A percentile compares a stretch with the other conserved stretches of the same genome.
These are phyloP conservation scores for Stenoptilia bipunctidactyla DNA, from an alignment of 2,888 invertebrate genomes.

Conservation along the genomic window DNA sequence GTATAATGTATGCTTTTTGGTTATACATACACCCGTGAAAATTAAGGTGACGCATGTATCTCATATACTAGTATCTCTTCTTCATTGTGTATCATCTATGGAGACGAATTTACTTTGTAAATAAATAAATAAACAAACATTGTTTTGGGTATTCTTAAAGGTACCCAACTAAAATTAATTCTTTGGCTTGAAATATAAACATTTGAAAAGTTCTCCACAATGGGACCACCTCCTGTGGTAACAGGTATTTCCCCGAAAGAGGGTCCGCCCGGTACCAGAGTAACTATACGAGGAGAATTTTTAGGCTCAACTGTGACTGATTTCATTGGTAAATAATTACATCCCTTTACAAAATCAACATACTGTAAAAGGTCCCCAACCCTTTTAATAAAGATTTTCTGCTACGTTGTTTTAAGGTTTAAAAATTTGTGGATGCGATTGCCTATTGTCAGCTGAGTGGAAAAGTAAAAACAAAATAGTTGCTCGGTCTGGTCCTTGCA, in stretches of 20 bases:
- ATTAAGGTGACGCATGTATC: too few species aligned
- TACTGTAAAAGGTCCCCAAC: background rate
- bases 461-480: conserved; percentile 97
- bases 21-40: too few species aligned
- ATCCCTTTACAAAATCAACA: background rate
- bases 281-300: conserved; percentile 96
- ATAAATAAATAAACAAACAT: too few species aligned
- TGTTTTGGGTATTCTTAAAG: too few species aligned
- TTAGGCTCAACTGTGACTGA: conserved; percentile 89
- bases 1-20: too few species aligned
- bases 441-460: conserved; percentile 96
- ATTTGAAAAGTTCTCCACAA: too few species aligned
- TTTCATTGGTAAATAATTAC: conserved; percentile 76
- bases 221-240: conserved; percentile 88
- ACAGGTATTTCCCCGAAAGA: conserved; percentile 99
- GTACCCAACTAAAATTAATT: too few species aligned
- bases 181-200: too few species aligned
- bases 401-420: conserved; percentile 75
- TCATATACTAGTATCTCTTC: too few species aligned
- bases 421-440: conserved; percentile 96
- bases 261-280: conserved; percentile 95
- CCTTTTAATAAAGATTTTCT: background rate
- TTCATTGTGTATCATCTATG: too few species aligned
- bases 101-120: too few species aligned
- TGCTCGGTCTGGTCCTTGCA: conserved; percentile 93